Evolutionary conservation across 2,888 invertebrate species (phyloP).

Genomic region (Napeogenes inachia): DNA sequence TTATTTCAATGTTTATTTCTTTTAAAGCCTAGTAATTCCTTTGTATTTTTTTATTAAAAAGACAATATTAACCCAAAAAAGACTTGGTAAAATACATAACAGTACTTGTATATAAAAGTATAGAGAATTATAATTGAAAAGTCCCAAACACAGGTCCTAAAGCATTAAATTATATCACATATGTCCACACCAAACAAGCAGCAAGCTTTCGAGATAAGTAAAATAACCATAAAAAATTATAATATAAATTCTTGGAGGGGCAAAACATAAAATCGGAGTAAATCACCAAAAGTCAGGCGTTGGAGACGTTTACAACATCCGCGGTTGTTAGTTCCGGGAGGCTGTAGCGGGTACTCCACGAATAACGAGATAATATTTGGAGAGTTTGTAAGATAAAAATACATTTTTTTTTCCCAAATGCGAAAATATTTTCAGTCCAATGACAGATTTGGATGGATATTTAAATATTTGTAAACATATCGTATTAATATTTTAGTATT

Average conservation of each 20-base stretch:
- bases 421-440: slow-evolving; percentile 2
- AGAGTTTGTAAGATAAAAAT: slow-evolving; percentile 25
- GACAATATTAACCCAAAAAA: too few species aligned
- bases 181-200: slow-evolving; percentile 37
- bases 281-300: slow-evolving; percentile 74
- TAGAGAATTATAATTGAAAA: too few species aligned
- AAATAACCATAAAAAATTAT: slow-evolving; percentile 72
- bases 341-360: slow-evolving; percentile 51
- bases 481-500: not conserved
- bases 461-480: not conserved
- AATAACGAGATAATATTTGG: slow-evolving; percentile 57
- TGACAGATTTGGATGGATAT: not conserved
- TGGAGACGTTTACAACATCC: slow-evolving; percentile 71
- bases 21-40: too few species aligned
- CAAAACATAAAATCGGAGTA: slow-evolving; percentile 75
- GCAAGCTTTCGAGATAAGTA: slow-evolving; percentile 63
- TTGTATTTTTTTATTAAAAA: too few species aligned
- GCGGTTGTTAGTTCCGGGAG: slow-evolving; percentile 69
- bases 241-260: slow-evolving; percentile 68
- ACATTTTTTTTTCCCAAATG: slow-evolving; percentile 1
- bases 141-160: too few species aligned
- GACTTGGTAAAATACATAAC: too few species aligned
- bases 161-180: too few species aligned
- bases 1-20: too few species aligned
- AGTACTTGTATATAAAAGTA: too few species aligned